Conservation (phyloP, 2,113 vertebrate species). For the Zosterops japonicus region DNA sequence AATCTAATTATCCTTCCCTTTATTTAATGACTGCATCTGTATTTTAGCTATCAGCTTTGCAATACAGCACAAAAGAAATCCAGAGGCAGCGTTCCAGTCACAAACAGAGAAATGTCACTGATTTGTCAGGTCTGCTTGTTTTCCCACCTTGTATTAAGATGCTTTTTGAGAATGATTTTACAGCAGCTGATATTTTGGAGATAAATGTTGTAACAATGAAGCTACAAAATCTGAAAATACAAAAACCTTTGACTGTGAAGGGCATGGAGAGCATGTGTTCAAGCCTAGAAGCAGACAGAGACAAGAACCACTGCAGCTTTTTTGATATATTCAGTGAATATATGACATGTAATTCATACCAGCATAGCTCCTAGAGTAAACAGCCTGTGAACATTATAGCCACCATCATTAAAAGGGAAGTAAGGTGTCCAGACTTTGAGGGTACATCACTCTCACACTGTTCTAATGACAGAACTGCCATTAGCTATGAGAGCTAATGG, state of each 20-base stretch:
- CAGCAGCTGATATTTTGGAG: not conserved
- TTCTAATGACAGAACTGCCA: not conserved
- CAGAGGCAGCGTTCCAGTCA: not conserved
- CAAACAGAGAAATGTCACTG: constrained; percentile 16
- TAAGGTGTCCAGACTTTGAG: not conserved
- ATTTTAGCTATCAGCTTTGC: not conserved
- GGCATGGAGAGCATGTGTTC: not conserved
- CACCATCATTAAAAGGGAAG: not conserved
- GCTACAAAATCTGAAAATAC: not conserved
- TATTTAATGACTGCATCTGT: not conserved
- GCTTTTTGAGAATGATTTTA: not conserved
- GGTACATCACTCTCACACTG: not conserved
- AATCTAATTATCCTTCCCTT: not conserved
- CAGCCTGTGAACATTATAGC: not conserved
- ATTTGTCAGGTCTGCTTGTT: not conserved
- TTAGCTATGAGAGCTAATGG: not conserved
- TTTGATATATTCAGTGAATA: not conserved
- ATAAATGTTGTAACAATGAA: not conserved
- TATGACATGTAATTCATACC: not conserved
- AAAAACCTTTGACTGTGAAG: not conserved
- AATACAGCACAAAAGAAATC: not conserved
- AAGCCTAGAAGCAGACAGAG: not conserved
- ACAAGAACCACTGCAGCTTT: not conserved
- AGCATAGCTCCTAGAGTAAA: not conserved
- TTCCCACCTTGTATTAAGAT: not conserved